These are phyloP conservation scores for Lepidocyrtoides sp. DNA, from an alignment of 2,888 invertebrate genomes.

Conservation along the genomic window DNA sequence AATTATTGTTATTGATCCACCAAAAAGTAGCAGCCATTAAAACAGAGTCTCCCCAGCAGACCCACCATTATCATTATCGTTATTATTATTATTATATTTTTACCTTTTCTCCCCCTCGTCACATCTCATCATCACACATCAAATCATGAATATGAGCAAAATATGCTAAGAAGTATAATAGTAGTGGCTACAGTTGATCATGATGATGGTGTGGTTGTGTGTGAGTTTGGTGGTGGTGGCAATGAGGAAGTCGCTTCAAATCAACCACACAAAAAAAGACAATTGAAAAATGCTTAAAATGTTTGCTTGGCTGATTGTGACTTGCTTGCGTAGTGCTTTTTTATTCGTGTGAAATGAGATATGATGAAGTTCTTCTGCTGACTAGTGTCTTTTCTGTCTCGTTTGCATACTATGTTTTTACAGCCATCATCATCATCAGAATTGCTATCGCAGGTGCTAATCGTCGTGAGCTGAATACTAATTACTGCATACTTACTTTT, in stretches of 20 bases:
- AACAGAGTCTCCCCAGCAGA: constrained; percentile 45
- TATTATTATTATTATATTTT: constrained; percentile 15
- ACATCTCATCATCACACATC: background rate
- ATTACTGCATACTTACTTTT: constrained; percentile 33
- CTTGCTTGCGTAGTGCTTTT: background rate
- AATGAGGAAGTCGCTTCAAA: constrained; percentile 64
- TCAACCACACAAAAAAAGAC: constrained; percentile 27
- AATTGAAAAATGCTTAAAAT: background rate
- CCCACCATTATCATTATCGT: background rate
- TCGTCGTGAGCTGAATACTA: constrained; percentile 63
- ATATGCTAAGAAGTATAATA: background rate
- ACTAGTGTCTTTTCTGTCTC: background rate
- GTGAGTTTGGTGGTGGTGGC: constrained; percentile 38
- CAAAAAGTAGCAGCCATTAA: constrained; percentile 74
- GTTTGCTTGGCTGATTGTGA: no score
- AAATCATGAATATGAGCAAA: background rate
- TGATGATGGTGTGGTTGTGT: constrained; percentile 40
- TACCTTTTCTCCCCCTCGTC: background rate
- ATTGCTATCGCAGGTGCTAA: constrained; percentile 16
- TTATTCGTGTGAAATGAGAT: no score
- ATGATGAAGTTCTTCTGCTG: no score
- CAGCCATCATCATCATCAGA: no score
- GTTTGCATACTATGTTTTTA: constrained; percentile 9
- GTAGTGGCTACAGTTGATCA: no score
- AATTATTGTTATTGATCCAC: constrained; percentile 74